phyloP scores from a whole-genome alignment of 2,888 invertebrate species.

The Oscheius sp. region DNA sequence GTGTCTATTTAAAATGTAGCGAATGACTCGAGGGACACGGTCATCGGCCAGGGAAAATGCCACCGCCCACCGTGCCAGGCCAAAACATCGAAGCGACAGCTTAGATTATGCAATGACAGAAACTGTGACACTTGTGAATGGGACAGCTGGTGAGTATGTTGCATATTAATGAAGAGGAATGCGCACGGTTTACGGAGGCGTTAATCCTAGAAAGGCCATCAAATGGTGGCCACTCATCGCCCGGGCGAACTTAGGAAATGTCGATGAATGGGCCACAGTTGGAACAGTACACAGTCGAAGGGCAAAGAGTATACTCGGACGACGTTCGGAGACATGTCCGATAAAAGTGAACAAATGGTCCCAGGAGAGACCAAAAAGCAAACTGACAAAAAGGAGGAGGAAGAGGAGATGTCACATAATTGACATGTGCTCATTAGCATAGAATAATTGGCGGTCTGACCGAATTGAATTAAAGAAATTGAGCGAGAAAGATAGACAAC shows the following conservation, averaged over 20 bases:
- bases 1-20: neutral
- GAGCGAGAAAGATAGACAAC: conserved; percentile 11
- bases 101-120: conserved; percentile 1
- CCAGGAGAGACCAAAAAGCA: neutral
- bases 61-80: neutral
- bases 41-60: conserved; percentile 1
- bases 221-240: conserved; percentile 3
- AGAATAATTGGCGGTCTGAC: conserved; percentile 7
- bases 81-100: neutral
- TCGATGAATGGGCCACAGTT: neutral
- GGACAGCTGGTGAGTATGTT: conserved; percentile 12
- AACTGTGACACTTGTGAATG: conserved; percentile 23
- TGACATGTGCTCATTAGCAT: conserved; percentile 27
- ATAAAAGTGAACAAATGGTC: conserved; percentile 6
- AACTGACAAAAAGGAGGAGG: conserved; percentile 20
- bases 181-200: conserved; percentile 24
- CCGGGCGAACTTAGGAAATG: neutral
- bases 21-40: neutral
- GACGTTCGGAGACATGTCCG: conserved; percentile 14
- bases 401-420: neutral
- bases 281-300: neutral
- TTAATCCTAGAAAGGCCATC: conserved; percentile 27
- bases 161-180: conserved; percentile 23
- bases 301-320: neutral
- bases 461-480: conserved; percentile 26